Base-by-base conservation (phyloP, 2,113 vertebrate species). In the Antennarius striatus region DNA sequence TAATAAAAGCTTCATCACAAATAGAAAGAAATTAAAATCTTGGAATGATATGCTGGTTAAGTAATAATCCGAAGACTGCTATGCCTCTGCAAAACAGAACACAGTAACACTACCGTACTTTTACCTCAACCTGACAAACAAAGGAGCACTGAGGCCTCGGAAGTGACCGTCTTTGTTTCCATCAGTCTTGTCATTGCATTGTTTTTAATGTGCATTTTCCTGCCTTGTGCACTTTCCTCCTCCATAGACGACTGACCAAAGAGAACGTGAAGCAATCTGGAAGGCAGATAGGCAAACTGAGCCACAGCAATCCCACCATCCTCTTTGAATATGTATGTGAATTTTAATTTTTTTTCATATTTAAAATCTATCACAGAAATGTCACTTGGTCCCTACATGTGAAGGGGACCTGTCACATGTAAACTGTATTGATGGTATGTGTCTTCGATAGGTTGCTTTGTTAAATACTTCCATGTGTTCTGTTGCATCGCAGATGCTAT, bases 191-290 rank as follows among this genome's bases (percentile, higher is more conserved):
- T 68, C 22, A 22, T 22, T 22, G 22, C 22, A 22, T 22, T 22
- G 22, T 22, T 22, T 22, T 22, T 22, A 22, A 22, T 22, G 22
- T 22, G 22, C 22, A 22, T 62, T 56, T 69, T 70, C 4, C n/a
- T 57, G 56, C 49, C 48, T 52, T 72, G 10, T 68, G 28, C 12
- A 45, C 14, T 15, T 16, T 5, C 10, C 14, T 22, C 3, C 9
- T 45, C 59, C n/a, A 63, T 16, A 99, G 97, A 81, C 96, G 98
- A 58, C 86, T 99, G 91, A 99, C 98, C 73, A 99, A 99, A 94
- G 98, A 99, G 93, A 99, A 98, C 81, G 96, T 99, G 87, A 99
- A 99, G 90, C 96, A 98, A 63, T 99, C 98, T 82, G 97, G 97
- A 92, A 95, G 96, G 89, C 98, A 99, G 87, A 98, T 99, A 86